Conservation (phyloP, 1,140 invertebrate genomes). For the Pseudomyrmex flavicornis region DNA sequence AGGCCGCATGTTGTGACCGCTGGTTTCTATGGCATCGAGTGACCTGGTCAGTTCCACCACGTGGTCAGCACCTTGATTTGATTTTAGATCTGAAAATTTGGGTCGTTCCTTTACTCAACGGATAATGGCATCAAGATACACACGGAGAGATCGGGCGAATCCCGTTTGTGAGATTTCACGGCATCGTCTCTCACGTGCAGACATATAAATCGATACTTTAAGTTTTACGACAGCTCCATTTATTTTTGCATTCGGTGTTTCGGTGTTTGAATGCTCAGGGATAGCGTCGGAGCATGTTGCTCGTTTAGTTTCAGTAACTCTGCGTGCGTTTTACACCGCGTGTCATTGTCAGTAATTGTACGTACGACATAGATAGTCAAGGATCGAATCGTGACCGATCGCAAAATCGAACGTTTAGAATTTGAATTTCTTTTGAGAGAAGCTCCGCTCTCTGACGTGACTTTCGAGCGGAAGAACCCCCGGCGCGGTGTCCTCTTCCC, state of each 20-base stretch:
- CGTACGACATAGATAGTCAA: neutral
- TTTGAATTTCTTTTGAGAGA: conserved; percentile 39
- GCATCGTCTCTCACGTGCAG: conserved; percentile 14
- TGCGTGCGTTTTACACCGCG: no score
- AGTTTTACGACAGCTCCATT: conserved; percentile 24
- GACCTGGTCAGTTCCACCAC: conserved; percentile 84
- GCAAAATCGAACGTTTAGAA: conserved; percentile 10
- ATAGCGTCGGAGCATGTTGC: neutral
- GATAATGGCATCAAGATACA: conserved; percentile 50
- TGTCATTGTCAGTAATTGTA: no score
- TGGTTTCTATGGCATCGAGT: conserved; percentile 82
- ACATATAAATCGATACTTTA: conserved; percentile 31
- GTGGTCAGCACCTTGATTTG: conserved; percentile 78
- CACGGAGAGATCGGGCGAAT: neutral
- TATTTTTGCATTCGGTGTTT: neutral
- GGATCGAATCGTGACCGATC: neutral
- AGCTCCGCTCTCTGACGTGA: conserved; percentile 36
- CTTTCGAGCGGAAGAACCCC: conserved; percentile 18
- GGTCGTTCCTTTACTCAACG: conserved; percentile 48
- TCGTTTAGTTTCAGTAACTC: neutral
- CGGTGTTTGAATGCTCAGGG: neutral
- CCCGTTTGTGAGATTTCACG: conserved; percentile 21
- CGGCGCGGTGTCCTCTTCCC: conserved; percentile 52
- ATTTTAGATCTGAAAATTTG: conserved; percentile 64
- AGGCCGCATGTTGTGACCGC: conserved; percentile 78